Evolutionary conservation across 2,797 vertebrate species (phyloP).

Genomic region (Pelochelys cantorii): DNA sequence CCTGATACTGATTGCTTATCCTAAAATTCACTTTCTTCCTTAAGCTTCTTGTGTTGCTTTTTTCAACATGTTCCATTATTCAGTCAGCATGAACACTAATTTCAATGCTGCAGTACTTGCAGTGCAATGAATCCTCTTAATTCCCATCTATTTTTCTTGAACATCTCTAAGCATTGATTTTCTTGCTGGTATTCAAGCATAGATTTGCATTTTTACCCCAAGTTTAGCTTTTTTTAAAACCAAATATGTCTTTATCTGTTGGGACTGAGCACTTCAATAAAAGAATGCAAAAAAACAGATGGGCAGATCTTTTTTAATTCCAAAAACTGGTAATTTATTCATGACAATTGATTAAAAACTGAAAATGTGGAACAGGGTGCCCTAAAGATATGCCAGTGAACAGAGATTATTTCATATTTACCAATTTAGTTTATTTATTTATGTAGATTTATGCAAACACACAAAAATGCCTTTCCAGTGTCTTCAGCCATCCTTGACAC

Average conservation of each 20-base stretch:
- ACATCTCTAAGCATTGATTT: background rate
- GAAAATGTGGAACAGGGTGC: background rate
- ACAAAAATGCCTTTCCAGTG: background rate
- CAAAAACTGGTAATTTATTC: background rate
- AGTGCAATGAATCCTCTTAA: background rate
- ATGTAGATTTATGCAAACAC: background rate
- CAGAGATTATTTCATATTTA: background rate
- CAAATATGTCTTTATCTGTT: background rate
- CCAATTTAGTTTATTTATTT: background rate
- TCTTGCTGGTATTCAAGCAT: background rate
- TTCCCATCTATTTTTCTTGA: background rate
- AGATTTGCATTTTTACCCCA: background rate
- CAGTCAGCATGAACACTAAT: too few species aligned
- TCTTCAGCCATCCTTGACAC: background rate
- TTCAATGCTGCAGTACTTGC: background rate
- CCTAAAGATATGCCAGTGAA: background rate
- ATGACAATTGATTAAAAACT: background rate
- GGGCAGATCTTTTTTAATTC: background rate
- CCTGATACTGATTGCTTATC: background rate
- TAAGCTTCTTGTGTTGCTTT: background rate
- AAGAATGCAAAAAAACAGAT: background rate
- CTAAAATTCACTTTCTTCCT: background rate
- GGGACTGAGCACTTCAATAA: background rate
- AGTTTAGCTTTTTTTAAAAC: background rate
- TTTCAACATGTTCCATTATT: background rate